These are phyloP conservation scores for Oophaga pumilio DNA, from an alignment of 2,113 vertebrate genomes.

Conservation along the genomic window DNA sequence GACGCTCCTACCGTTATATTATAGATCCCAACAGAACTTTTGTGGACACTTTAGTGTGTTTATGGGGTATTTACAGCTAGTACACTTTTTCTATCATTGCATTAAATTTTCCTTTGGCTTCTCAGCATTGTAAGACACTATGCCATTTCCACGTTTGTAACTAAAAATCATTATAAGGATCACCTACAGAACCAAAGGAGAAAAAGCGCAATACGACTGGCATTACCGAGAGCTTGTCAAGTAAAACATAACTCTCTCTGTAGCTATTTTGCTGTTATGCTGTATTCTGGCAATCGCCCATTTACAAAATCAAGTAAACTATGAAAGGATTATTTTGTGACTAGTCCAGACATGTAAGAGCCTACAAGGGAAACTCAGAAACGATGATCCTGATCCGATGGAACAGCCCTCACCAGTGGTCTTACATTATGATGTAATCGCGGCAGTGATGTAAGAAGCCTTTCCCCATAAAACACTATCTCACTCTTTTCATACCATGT, in stretches of 20 bases:
- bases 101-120: neutral
- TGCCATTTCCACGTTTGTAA: neutral
- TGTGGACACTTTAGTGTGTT: too few species aligned
- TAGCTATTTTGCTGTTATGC: conserved; percentile 55
- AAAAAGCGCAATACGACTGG: conserved; percentile 10
- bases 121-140: neutral
- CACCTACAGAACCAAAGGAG: too few species aligned
- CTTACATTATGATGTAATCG: conserved; percentile 50
- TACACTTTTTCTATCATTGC: neutral
- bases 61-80: neutral
- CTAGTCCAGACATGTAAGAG: conserved; percentile 66
- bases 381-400: conserved; percentile 58
- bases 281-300: conserved; percentile 57
- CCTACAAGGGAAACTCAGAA: conserved; percentile 66
- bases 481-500: conserved; percentile 9
- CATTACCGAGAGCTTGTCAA: conserved; percentile 30
- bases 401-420: conserved; percentile 62
- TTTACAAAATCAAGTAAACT: conserved; percentile 59
- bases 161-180: neutral
- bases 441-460: conserved; percentile 40
- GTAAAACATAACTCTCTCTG: conserved; percentile 42
- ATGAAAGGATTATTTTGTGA: conserved; percentile 68
- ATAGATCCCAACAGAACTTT: too few species aligned
- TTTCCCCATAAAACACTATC: conserved; percentile 21
- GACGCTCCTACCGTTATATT: too few species aligned